Percentiles rank a stretch among this genome's conserved stretches.
Conservation (phyloP, 2,113 vertebrate genomes). For the Carassius carassius region DNA sequence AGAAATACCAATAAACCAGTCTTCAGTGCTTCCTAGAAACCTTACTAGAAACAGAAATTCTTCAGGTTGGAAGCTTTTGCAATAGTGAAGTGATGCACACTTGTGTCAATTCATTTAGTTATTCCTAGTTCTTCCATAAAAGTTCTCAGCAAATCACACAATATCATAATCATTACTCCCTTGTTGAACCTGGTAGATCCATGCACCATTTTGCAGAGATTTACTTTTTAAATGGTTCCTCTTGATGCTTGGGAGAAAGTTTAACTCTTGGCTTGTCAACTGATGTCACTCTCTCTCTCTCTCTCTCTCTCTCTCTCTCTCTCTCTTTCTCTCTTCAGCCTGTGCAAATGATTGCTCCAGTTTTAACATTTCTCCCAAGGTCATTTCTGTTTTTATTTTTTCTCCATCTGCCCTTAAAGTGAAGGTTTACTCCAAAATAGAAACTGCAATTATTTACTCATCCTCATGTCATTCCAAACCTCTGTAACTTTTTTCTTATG, state of each 20-base stretch:
- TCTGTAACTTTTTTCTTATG: neutral
- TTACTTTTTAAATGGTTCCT: neutral
- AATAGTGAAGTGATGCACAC: neutral
- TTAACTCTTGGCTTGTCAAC: neutral
- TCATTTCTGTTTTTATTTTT: neutral
- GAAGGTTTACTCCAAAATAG: too few species aligned
- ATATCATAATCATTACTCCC: neutral
- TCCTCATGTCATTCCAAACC: too few species aligned
- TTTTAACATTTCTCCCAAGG: neutral
- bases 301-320: neutral
- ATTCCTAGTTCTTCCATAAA: neutral
- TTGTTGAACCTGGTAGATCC: neutral
- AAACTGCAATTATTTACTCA: too few species aligned
- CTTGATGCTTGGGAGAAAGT: neutral
- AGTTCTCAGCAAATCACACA: neutral
- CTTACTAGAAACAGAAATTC: neutral
- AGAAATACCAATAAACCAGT: neutral
- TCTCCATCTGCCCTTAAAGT: neutral
- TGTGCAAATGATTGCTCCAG: neutral
- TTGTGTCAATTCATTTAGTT: neutral
- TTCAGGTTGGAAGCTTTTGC: neutral
- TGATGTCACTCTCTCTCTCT: too few species aligned
- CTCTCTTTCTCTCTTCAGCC: neutral
- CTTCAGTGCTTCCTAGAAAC: neutral
- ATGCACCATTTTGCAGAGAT: neutral